phyloP scores from a whole-genome alignment of 2,797 vertebrate genomes.

The Acropternis orthonyx region DNA sequence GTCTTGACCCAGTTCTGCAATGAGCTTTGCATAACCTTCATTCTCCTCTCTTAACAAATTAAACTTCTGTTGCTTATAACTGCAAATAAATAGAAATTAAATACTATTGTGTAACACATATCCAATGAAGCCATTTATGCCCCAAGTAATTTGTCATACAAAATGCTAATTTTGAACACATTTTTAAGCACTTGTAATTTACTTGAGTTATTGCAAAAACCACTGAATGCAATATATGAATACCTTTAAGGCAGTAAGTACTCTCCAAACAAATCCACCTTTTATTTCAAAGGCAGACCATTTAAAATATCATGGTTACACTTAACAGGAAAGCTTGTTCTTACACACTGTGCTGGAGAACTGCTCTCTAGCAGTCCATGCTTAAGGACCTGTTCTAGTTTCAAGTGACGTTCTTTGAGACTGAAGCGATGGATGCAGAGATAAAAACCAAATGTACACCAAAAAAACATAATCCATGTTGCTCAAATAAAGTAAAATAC shows the following conservation, averaged over 20 bases:
- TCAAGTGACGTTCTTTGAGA: background rate
- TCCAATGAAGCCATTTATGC: background rate
- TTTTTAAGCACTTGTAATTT: background rate
- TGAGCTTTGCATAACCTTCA: slow-evolving; percentile 97
- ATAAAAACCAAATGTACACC: background rate
- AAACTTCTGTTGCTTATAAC: slow-evolving; percentile 99
- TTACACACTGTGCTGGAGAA: background rate
- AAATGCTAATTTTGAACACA: background rate
- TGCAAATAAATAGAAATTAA: slow-evolving; percentile 73
- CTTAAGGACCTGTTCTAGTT: background rate
- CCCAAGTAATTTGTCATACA: background rate
- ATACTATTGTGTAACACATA: background rate
- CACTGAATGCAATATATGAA: background rate
- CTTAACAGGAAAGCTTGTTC: background rate
- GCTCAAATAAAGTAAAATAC: background rate
- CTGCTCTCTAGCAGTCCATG: background rate
- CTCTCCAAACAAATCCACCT: background rate
- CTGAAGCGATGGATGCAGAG: background rate
- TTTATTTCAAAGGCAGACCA: background rate
- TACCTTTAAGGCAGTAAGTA: background rate
- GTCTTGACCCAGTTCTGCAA: slow-evolving; percentile 97
- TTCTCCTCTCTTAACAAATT: slow-evolving; percentile 98
- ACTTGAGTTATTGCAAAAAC: background rate
- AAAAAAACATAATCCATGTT: background rate
- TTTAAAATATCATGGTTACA: background rate